These are phyloP conservation scores for Serripes groenlandicus DNA, from an alignment of 2,888 invertebrate species.

Conservation along the genomic window DNA sequence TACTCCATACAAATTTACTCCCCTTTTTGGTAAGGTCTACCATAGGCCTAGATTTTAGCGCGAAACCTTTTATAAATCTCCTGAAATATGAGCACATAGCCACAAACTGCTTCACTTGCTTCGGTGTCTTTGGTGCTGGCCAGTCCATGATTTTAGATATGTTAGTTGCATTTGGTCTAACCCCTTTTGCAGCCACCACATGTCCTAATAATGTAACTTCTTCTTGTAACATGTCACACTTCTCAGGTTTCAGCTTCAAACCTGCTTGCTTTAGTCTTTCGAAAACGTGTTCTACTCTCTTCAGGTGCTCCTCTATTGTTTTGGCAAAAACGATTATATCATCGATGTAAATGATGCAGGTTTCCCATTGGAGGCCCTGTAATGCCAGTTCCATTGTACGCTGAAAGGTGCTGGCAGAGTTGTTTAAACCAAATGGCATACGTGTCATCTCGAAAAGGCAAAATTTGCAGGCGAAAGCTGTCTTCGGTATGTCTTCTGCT, in stretches of 20 bases:
- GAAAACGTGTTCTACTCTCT: conserved; percentile 51
- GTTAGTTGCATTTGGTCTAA: not conserved
- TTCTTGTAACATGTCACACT: not conserved
- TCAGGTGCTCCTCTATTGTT: conserved; percentile 46
- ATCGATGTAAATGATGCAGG: conserved; percentile 43
- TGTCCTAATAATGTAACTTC: not conserved
- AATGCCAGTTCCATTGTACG: conserved; percentile 41
- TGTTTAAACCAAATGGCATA: conserved; percentile 46
- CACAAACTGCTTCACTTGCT: conserved; percentile 62
- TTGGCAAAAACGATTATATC: conserved; percentile 40
- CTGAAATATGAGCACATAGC: conserved; percentile 20
- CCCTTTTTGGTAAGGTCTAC: not conserved
- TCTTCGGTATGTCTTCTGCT: conserved; percentile 33
- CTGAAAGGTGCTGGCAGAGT: conserved; percentile 37
- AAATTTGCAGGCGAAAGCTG: conserved; percentile 34
- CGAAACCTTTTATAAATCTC: not conserved
- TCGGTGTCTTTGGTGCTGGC: not conserved
- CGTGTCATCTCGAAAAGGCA: conserved; percentile 44
- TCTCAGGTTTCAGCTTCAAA: conserved; percentile 42
- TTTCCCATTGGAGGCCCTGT: conserved; percentile 49
- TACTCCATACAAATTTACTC: too few species aligned
- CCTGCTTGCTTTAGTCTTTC: conserved; percentile 30
- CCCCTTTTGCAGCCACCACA: not conserved
- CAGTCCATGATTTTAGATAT: conserved; percentile 6
- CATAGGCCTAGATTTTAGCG: not conserved